Conservation (phyloP, 2,888 invertebrate genomes). For the Erannis defoliaria region DNA sequence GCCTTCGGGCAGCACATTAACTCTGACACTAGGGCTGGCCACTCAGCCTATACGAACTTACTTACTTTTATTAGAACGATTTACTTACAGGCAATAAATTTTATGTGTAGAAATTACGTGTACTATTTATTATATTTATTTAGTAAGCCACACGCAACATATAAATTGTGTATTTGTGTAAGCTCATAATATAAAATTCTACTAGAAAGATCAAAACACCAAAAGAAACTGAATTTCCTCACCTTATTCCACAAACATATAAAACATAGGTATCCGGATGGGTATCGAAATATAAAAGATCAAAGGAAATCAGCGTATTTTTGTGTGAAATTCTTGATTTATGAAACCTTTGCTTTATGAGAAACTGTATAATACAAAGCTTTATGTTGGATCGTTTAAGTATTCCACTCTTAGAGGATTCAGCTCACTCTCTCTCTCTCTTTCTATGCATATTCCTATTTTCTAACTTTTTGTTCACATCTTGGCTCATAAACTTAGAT, state of each 20-base stretch:
- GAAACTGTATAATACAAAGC: conserved; percentile 29
- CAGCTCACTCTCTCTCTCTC: too few relatives aligned
- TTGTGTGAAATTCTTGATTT: conserved; percentile 11
- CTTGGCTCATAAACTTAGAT: not conserved
- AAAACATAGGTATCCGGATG: not conserved
- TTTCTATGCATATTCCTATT: not conserved
- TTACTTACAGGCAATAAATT: not conserved
- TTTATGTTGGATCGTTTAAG: not conserved
- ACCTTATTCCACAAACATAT: conserved; percentile 7
- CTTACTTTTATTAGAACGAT: too few relatives aligned
- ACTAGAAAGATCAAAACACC: conserved; percentile 1
- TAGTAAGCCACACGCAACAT: too few relatives aligned
- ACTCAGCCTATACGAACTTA: too few relatives aligned
- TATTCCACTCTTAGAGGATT: not conserved
- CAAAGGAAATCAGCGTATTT: conserved; percentile 26
- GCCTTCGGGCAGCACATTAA: too few relatives aligned
- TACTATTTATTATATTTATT: too few relatives aligned
- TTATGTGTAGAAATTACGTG: not conserved
- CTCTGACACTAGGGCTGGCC: too few relatives aligned
- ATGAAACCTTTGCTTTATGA: conserved; percentile 38
- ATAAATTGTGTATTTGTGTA: not conserved
- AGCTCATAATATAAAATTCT: not conserved
- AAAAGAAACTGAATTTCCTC: not conserved
- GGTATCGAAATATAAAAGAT: conserved; percentile 15
- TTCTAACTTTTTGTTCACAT: not conserved